Evolutionary conservation across 2,888 invertebrate genomes (phyloP), one percentile per base, ranked within the genome.

Genomic region (Mayetiola destructor): DNA sequence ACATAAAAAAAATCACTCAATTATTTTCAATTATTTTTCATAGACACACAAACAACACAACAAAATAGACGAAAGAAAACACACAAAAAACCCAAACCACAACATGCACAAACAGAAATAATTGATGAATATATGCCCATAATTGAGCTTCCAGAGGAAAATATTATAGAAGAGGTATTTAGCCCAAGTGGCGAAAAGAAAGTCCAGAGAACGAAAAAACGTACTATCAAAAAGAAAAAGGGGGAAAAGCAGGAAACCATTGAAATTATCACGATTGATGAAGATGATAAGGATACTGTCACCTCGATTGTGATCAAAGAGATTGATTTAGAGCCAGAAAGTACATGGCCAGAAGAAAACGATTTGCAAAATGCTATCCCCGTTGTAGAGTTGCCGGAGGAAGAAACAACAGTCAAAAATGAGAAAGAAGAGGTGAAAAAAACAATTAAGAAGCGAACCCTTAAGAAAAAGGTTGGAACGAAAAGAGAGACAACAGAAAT

Each of bases 371-470:
- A 2, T n/a, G 48, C 48, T n/a, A n/a, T 48, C 2, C 5, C 9
- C 1, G 27, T 48, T n/a, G n/a, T n/a, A n/a, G 48, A 57, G 16
- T 21, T 35, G n/a, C 42, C 57, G 1, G 63, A 65, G 53, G 61
- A 68, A 60, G 60, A 69, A 57, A 66, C 67, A 32, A 68, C 68
- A 62, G 61, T 64, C 59, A 48, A 2, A 27, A 27, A 48, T n/a
- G 27, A 23, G 8, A 27, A 9, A 27, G 48, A 48, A 10, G 48
- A 48, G 2, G 27, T 4, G 18, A 16, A 48, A n/a, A 48, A 48
- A 48, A 48, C 27, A 1, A 16, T 48, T 3, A 54, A 54, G 21
- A 54, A 54, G 14, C 20, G 54, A 35, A 54, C 54, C 20, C 10
- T 54, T 8, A 54, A 54, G 35, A 54, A 54, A 32, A 32, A 35